phyloP scores from a whole-genome alignment of 1,140 invertebrate genomes.

The Drosophila ironensis region DNA sequence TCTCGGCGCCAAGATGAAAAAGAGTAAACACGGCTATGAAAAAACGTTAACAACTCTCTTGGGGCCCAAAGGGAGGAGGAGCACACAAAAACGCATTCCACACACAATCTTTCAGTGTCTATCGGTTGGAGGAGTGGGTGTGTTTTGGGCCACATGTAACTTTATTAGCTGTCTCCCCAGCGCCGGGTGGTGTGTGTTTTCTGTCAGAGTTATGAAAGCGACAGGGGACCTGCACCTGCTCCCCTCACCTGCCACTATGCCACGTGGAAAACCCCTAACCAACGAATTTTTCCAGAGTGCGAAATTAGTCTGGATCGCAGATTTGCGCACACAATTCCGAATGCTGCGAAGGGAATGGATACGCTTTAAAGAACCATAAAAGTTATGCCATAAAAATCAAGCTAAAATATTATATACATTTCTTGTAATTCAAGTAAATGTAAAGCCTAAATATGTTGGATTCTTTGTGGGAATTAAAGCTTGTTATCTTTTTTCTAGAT shows the following conservation, averaged over 20 bases:
- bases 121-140: constrained; percentile 6
- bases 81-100: constrained; percentile 45
- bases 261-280: neutral
- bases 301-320: constrained; percentile 56
- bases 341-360: neutral
- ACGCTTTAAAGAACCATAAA: too few species aligned
- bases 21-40: constrained; percentile 75
- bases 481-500: too few species aligned
- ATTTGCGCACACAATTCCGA: constrained; percentile 4
- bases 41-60: constrained; percentile 80
- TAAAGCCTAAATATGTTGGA: too few species aligned
- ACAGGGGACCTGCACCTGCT: constrained; percentile 54
- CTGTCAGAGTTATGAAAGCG: constrained; percentile 72
- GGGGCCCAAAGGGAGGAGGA: constrained; percentile 37
- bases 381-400: too few species aligned
- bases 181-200: constrained; percentile 2
- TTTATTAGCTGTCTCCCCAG: constrained; percentile 39
- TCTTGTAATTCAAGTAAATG: too few species aligned
- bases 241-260: constrained; percentile 2
- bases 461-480: too few species aligned
- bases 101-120: constrained; percentile 50
- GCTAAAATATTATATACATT: too few species aligned
- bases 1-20: constrained; percentile 71
- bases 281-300: constrained; percentile 3
- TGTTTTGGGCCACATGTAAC: constrained; percentile 12